A percentile compares a stretch with the other conserved stretches of the same genome.
Evolutionary conservation across 2,888 invertebrate species (phyloP).

Genomic region (Drosophila prostipennis): DNA sequence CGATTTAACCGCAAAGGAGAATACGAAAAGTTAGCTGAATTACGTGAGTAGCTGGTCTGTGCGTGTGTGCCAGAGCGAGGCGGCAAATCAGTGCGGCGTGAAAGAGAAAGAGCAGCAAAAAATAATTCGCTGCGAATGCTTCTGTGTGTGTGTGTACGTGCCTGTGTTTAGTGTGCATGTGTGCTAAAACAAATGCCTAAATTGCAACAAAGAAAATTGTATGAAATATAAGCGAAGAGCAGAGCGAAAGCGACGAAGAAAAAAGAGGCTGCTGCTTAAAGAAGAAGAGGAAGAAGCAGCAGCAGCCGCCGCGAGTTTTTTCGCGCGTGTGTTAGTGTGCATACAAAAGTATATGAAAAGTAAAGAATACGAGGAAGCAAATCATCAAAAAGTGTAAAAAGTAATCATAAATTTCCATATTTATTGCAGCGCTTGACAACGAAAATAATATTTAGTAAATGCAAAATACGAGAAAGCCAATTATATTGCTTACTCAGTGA

Average conservation of each 20-base stretch:
- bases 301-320: conserved; percentile 43
- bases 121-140: conserved; percentile 65
- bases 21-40: conserved; percentile 55
- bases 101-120: conserved; percentile 59
- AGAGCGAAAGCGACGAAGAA: conserved; percentile 42
- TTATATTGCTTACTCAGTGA: conserved; percentile 48
- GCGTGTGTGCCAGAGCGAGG: conserved; percentile 59
- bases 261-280: conserved; percentile 37
- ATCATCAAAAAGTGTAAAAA: conserved; percentile 17
- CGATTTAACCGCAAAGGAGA: conserved; percentile 12
- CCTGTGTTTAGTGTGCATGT: conserved; percentile 44
- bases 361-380: conserved; percentile 26
- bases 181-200: conserved; percentile 62
- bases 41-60: conserved; percentile 65
- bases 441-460: conserved; percentile 25
- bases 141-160: conserved; percentile 31
- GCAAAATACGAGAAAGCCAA: conserved; percentile 36
- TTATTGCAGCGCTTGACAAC: conserved; percentile 55
- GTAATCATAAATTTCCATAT: conserved; percentile 31
- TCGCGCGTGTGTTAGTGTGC: conserved; percentile 33
- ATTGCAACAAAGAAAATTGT: conserved; percentile 48
- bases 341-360: conserved; percentile 30
- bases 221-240: conserved; percentile 33
- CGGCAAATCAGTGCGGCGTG: conserved; percentile 66
- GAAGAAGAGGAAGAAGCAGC: conserved; percentile 37